phyloP scores from a whole-genome alignment of 2,113 vertebrate genomes.

The Campylorhamphus procurvoides region DNA sequence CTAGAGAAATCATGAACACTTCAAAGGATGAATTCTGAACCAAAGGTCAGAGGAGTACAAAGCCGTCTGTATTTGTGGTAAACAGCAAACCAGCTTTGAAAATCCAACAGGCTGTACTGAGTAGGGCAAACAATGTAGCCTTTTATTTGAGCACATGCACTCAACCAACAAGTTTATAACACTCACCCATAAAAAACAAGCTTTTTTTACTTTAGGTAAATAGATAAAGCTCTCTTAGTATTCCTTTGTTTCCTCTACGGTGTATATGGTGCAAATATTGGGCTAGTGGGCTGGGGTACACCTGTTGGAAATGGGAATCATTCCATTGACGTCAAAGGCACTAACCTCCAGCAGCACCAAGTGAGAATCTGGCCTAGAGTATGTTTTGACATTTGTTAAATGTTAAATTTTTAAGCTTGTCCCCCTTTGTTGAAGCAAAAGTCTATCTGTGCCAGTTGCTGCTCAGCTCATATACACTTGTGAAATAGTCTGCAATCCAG shows the following conservation, averaged over 20 bases:
- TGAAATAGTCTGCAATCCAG: neutral
- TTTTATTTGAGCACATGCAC: neutral
- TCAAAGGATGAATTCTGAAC: neutral
- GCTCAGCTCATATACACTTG: neutral
- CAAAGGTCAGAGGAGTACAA: slow-evolving; percentile 1
- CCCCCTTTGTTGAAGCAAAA: neutral
- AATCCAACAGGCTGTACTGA: neutral
- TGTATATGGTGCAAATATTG: slow-evolving; percentile 11
- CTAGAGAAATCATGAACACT: neutral
- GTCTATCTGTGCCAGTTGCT: neutral
- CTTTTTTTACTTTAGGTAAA: slow-evolving; percentile 24
- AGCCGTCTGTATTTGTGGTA: neutral
- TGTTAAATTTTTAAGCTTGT: neutral
- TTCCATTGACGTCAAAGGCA: neutral
- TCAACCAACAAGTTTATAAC: slow-evolving; percentile 9
- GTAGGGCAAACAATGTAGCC: neutral
- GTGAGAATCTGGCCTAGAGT: neutral
- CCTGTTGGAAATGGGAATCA: neutral
- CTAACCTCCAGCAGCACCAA: neutral
- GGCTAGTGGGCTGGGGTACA: neutral
- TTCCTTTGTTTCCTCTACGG: neutral
- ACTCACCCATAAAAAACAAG: neutral
- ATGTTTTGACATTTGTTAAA: neutral
- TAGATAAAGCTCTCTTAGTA: slow-evolving; percentile 3
- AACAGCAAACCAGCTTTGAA: neutral